These are phyloP conservation scores for Bimastos eiseni DNA, from an alignment of 2,888 invertebrate species.

Conservation along the genomic window DNA sequence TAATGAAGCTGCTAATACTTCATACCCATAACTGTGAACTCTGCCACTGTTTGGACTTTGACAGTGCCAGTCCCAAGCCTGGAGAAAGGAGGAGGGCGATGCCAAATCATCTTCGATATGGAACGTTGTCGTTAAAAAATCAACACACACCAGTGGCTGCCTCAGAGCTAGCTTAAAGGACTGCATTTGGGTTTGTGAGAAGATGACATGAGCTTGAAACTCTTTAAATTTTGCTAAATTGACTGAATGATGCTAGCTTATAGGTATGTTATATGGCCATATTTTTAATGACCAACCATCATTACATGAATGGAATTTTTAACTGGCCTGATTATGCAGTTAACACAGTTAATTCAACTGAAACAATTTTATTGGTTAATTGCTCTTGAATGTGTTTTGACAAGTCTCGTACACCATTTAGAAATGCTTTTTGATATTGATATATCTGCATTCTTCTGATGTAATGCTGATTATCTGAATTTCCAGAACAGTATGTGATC, in stretches of 20 bases:
- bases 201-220: too few species aligned
- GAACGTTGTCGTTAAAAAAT: too few species aligned
- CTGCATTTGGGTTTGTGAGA: too few species aligned
- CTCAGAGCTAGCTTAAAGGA: too few species aligned
- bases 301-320: neutral
- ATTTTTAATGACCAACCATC: neutral
- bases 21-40: too few species aligned
- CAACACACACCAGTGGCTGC: too few species aligned
- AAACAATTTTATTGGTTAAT: neutral
- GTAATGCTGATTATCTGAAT: neutral
- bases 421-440: neutral
- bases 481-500: conserved; percentile 65
- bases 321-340: neutral
- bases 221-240: too few species aligned
- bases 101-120: too few species aligned
- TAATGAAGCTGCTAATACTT: too few species aligned
- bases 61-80: too few species aligned
- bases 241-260: neutral
- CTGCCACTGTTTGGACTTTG: too few species aligned
- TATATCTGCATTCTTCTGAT: neutral
- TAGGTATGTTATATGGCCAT: neutral
- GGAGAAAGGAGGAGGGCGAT: too few species aligned
- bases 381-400: neutral
- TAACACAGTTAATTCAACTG: neutral
- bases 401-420: neutral